Conservation (phyloP, 2,113 vertebrate species). For the Conger conger region DNA sequence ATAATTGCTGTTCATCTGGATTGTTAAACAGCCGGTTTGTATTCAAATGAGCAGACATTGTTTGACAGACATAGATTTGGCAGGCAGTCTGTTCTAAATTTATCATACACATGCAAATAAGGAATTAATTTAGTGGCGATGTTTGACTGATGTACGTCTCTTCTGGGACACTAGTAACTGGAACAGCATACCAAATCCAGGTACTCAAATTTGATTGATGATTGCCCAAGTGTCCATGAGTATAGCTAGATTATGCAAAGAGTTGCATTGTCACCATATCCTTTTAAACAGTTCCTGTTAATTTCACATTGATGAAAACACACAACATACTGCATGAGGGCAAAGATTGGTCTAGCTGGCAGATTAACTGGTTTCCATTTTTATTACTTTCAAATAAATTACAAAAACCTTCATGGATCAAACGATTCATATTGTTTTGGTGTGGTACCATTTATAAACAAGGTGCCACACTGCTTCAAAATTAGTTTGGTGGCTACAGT, state of each 20-base stretch:
- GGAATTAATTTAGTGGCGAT: neutral
- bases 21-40: constrained; percentile 19
- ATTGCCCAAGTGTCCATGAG: constrained; percentile 18
- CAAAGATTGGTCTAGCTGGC: neutral
- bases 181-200: constrained; percentile 3
- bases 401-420: too few species aligned
- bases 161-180: neutral
- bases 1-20: constrained; percentile 17
- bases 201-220: constrained; percentile 30
- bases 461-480: too few species aligned
- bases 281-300: constrained; percentile 26
- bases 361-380: neutral
- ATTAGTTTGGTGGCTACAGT: too few species aligned
- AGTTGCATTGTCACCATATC: constrained; percentile 20
- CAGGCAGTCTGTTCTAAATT: constrained; percentile 2
- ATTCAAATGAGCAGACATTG: constrained; percentile 15
- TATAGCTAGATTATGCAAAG: neutral
- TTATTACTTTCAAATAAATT: too few species aligned
- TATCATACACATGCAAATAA: constrained; percentile 2
- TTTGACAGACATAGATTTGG: constrained; percentile 13
- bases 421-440: too few species aligned
- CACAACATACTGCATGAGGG: constrained; percentile 6
- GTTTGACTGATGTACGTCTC: constrained; percentile 9
- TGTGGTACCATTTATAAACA: too few species aligned
- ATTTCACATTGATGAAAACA: too few species aligned